Evolutionary conservation across 2,113 vertebrate genomes (phyloP).

Genomic region (Hystrix cristata): DNA sequence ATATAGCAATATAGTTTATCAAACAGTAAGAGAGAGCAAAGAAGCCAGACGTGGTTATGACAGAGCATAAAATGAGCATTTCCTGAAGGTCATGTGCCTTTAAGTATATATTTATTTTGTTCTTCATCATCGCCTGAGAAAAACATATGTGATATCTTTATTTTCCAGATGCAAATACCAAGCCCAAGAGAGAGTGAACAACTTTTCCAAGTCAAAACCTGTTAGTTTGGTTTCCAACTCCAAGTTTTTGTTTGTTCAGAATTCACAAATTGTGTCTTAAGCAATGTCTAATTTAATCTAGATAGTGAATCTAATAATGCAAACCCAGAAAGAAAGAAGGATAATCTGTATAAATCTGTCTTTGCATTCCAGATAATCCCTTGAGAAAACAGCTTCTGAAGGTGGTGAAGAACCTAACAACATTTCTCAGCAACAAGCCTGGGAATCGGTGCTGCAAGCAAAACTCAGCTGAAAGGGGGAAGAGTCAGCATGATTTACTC

Average conservation of each 20-base stretch:
- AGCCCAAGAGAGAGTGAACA: neutral
- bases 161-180: conserved; percentile 34
- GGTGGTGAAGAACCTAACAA: neutral
- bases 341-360: conserved; percentile 22
- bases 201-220: neutral
- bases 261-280: neutral
- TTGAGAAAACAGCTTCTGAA: neutral
- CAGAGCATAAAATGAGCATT: neutral
- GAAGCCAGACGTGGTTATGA: neutral
- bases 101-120: neutral
- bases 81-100: neutral
- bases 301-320: neutral
- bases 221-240: neutral
- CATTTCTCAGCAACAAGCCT: neutral
- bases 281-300: neutral
- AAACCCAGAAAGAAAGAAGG: neutral
- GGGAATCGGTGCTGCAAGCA: neutral
- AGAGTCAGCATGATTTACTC: neutral
- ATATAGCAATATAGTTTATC: neutral
- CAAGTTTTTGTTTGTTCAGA: neutral
- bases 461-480: neutral
- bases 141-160: neutral
- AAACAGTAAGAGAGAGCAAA: neutral
- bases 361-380: conserved; percentile 33
- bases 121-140: neutral